Base-by-base conservation (phyloP, 2,797 vertebrate species). In the Vultur gryphus region DNA sequence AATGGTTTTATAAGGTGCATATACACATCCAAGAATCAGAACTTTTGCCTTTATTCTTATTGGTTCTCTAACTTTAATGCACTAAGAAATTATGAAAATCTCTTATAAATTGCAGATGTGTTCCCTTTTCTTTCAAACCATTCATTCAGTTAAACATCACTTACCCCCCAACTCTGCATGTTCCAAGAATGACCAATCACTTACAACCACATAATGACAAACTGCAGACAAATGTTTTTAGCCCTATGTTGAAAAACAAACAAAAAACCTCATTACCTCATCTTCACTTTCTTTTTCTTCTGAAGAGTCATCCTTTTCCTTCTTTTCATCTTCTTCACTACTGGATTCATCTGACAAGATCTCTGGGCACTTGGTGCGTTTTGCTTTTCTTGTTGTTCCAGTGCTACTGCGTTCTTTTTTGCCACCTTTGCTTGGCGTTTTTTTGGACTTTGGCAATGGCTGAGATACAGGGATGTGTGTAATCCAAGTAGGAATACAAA, bases 341-440 rank as follows among this genome's bases (percentile, higher is more conserved):
- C 99, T 99, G 16, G 99, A 99, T 92, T 99, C 98, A 97, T 98
- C 99, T 84, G 99, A 99, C 89, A 99, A 98, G 71, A 99, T 99
- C 85, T 99, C 99, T 85, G 99, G 99, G 95, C 98, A 99, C 95
- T 99, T 99, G 87, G 98, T 97, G 66, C 81, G 97, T 88, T 98
- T 98, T 43, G 97, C 96, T 96, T 98, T 98, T 70, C 98, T 97
- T 81, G 98, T 81, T 52, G 95, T 95, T 96, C 98, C 98, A 24
- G 98, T 98, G 35, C 98, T 98, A 76, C 96, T 98, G n/a, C 98
- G 97, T 72, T 98, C 98, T 81, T 98, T 98, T 97, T 98, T 98
- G 84, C 96, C 97, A 52, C 98, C 97, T 98, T 98, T 98, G 97
- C 95, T 98, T 83, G 98, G 95, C 78, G 98, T 97, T 93, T 98